Base-by-base conservation (phyloP, 1,140 invertebrate species). In the Drosophila punjabiensis region DNA sequence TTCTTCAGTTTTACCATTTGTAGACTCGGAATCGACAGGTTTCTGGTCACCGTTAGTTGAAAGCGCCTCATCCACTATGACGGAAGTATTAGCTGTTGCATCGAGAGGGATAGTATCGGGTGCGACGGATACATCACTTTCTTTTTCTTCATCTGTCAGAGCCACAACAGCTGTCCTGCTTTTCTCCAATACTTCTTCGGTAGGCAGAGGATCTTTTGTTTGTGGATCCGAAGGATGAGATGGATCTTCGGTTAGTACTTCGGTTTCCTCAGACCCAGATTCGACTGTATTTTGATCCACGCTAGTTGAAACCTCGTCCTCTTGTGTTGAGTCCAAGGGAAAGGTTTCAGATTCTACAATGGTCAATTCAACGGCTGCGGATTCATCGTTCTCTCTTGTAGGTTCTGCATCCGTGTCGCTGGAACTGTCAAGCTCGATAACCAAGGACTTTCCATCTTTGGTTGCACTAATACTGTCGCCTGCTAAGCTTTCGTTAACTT, bases 381-480 rank as follows among this genome's bases (percentile, higher is more conserved):
- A 39, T 10, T 18, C 35, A 8, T 41, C 20, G 9, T 32, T 37
- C 14, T 33, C 41, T 18, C 52, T 56, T 7, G 35, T 16, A 33
- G 16, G 11, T 16, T 43, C 5, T 32, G 24, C 7, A 18, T 77
- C 18, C 16, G 13, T 43, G 18, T 62, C 32, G 20, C 24, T 69
- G 3, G 14, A 58, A 28, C 20, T 55, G 59, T 62, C 65, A 11
- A 62, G 18, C n/a, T 59, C 53, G 9, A 79, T 58, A 5, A 63
- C 20, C 11, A 61, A 16, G 11, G 47, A 28, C 20, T 47, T 58
- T 1, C 20, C 37, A 11, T 43, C 39, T 60, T 59, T 30, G 24
- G 6, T 18, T 47, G 14, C 20, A 33, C 37, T 60, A 13, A 24
- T 41, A 35, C 35, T 61, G 30, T 28, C 55, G 9, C 60, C 62